Evolutionary conservation across 2,113 vertebrate species (phyloP).

Genomic region (Monarcha castaneiventris): DNA sequence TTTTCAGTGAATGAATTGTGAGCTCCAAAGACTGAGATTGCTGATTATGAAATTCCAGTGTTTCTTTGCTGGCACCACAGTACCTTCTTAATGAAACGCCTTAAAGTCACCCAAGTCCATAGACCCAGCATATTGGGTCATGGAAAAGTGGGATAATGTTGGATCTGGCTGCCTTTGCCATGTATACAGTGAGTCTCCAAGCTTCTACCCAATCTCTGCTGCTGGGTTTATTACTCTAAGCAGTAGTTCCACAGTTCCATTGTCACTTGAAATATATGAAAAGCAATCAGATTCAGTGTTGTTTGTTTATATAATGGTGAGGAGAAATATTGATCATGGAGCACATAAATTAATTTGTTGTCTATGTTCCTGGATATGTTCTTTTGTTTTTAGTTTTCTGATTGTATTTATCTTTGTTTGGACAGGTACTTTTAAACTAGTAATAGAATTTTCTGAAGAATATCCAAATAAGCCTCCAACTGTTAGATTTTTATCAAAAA

Average conservation of each 20-base stretch:
- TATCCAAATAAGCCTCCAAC: conserved; percentile 99
- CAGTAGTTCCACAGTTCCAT: not conserved
- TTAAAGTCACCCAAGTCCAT: not conserved
- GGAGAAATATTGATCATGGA: not conserved
- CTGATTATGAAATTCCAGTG: not conserved
- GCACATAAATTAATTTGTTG: not conserved
- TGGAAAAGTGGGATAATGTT: not conserved
- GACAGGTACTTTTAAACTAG: conserved; percentile 98
- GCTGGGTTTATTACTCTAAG: not conserved
- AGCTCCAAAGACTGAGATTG: not conserved
- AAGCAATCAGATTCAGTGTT: not conserved
- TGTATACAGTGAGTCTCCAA: not conserved
- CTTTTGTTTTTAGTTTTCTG: not conserved
- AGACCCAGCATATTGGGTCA: not conserved
- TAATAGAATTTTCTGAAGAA: conserved; percentile 99
- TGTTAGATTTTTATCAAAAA: conserved; percentile 98
- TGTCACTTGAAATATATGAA: not conserved
- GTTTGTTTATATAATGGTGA: not conserved
- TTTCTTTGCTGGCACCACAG: not conserved
- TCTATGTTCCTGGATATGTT: not conserved
- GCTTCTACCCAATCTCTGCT: not conserved
- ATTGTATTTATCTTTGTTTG: not conserved
- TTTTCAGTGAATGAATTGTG: not conserved
- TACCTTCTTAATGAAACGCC: conserved; percentile 14
- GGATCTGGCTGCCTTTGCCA: not conserved